Conservation (phyloP, 2,113 vertebrate species). For the Bos javanicus region DNA sequence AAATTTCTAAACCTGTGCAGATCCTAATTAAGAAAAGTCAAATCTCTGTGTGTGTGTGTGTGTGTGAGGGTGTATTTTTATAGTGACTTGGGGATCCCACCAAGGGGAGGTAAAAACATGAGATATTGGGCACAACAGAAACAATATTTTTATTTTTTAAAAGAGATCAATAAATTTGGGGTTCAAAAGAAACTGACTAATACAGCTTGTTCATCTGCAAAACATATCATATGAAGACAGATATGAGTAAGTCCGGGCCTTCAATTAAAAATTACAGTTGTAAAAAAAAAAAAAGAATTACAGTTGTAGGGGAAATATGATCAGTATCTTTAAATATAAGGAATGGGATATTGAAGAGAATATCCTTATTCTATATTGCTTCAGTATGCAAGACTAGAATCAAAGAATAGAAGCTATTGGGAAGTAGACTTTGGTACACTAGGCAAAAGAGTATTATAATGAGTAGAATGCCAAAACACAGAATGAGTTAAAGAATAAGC, state of each 20-base stretch:
- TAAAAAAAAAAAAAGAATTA: not conserved
- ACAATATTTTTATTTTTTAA: constrained; percentile 31
- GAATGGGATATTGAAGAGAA: not conserved
- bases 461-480: not conserved
- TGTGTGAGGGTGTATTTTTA: not conserved
- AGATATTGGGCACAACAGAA: not conserved
- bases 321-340: not conserved
- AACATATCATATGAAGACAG: not conserved
- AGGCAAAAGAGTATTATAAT: not conserved
- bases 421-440: not conserved
- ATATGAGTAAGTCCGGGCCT: not conserved
- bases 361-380: not conserved
- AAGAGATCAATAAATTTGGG: not conserved
- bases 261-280: not conserved
- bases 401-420: not conserved
- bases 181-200: not conserved
- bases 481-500: not conserved
- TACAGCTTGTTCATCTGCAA: not conserved
- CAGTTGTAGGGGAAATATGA: not conserved
- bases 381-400: not conserved
- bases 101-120: not conserved
- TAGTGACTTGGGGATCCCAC: not conserved
- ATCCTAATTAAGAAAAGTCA: not conserved
- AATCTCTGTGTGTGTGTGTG: not conserved
- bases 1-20: not conserved